These are phyloP conservation scores for Pissodes strobi DNA, from an alignment of 1,140 invertebrate genomes.

Conservation along the genomic window DNA sequence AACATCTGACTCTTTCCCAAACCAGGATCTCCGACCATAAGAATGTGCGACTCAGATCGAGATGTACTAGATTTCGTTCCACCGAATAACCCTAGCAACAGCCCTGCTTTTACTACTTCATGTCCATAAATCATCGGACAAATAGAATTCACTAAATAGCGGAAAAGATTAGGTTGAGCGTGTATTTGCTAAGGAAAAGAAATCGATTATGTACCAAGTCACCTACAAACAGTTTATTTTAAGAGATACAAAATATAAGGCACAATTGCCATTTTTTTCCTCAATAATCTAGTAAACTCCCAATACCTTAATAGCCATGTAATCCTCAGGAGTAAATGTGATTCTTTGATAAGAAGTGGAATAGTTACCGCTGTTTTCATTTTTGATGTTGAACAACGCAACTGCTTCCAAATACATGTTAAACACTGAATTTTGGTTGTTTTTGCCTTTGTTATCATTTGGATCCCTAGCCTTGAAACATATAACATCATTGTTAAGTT, in stretches of 20 bases:
- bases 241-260: too few species aligned
- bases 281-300: too few species aligned
- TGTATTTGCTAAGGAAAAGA: slow-evolving; percentile 71
- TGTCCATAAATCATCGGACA: slow-evolving; percentile 93
- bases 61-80: slow-evolving; percentile 63
- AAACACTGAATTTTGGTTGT: slow-evolving; percentile 64
- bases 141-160: slow-evolving; percentile 81
- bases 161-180: slow-evolving; percentile 73
- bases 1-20: slow-evolving; percentile 93
- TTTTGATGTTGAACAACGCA: slow-evolving; percentile 71
- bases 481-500: too few species aligned
- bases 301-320: slow-evolving; percentile 72
- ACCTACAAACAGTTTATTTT: too few species aligned
- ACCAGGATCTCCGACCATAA: slow-evolving; percentile 92
- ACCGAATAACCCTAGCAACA: slow-evolving; percentile 87
- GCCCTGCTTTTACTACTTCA: slow-evolving; percentile 89
- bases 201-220: too few species aligned
- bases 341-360: slow-evolving; percentile 53
- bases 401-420: slow-evolving; percentile 79
- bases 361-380: slow-evolving; percentile 59
- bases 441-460: slow-evolving; percentile 51
- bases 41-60: slow-evolving; percentile 79
- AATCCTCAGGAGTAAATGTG: slow-evolving; percentile 71
- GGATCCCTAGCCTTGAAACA: slow-evolving; percentile 40
- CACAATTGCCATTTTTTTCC: too few species aligned